A percentile compares a stretch with the other conserved stretches of the same genome.
Conservation (phyloP, 2,113 vertebrate species). For the Quiscalus mexicanus region DNA sequence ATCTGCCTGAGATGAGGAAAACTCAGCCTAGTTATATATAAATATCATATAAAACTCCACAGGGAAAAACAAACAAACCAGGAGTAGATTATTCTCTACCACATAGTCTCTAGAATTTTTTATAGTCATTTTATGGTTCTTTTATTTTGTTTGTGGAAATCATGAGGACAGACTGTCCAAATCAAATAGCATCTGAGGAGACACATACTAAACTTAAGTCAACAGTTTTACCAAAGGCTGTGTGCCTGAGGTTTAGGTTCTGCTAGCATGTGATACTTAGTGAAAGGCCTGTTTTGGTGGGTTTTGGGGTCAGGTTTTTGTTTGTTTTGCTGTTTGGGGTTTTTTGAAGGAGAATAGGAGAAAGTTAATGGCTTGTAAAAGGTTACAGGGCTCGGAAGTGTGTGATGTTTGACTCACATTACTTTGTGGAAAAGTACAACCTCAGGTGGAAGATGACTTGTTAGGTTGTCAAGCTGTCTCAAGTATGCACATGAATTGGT, state of each 20-base stretch:
- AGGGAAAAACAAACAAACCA: neutral
- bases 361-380: neutral
- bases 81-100: neutral
- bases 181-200: neutral
- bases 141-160: neutral
- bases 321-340: neutral
- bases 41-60: neutral
- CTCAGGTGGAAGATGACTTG: neutral
- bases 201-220: neutral
- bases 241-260: neutral
- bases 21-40: neutral
- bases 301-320: neutral
- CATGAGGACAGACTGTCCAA: neutral
- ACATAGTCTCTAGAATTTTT: neutral
- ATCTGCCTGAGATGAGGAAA: neutral
- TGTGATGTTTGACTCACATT: neutral
- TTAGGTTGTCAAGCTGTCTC: neutral
- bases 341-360: neutral
- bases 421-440: neutral
- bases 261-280: accelerated
- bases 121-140: neutral
- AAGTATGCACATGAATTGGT: neutral
- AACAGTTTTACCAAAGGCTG: neutral
- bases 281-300: neutral
- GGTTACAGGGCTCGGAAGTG: neutral